Evolutionary conservation across 2,113 vertebrate genomes (phyloP), one percentile per base, ranked within the genome.

Genomic region (Kryptolebias marmoratus): DNA sequence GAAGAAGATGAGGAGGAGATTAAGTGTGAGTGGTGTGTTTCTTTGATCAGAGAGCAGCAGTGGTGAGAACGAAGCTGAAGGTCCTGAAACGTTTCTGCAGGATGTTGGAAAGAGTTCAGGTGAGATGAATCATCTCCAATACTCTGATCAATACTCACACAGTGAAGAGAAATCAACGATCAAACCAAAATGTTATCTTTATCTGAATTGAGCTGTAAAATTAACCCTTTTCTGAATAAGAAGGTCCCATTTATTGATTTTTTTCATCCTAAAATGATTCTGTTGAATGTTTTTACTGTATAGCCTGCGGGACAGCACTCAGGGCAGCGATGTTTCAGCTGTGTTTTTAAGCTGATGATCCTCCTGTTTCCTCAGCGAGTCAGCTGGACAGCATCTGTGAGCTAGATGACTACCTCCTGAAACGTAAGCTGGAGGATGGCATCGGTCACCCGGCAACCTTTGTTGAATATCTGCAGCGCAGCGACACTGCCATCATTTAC

Each of bases 401-500:
- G 86, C 94, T 97, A 62, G 95, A 97, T 82, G 95, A 96, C 72
- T 98, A 94, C 85, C 96, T 98, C 81, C 88, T 94, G 91, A 97
- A 96, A 88, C 95, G 94, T 80, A 97, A 97, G 90, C 92, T 96
- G 87, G 96, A 96, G 67, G 95, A 96, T 56, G 90, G 91, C 44
- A 95, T 96, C 8, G 92, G 95, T 84, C 95, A 96, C 6, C 91
- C 94, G 16, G 95, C 94, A 70, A 96, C 95, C 92, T 96, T 98
- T 48, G 96, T 95, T 0, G 96, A 97, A 87, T 98, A 96, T 93
- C 95, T 98, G 88, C 96, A 96, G 88, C 95, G 96, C 68, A 95
- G 95, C 7, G 95, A 98, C 93, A 98, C 96, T 0, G 96, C 96
- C 90, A 95, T 98, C 77, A 98, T 99, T 91, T 99, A 99, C 94